These are phyloP conservation scores for Alviniconcha strummeri DNA, from an alignment of 2,888 invertebrate genomes.

Conservation along the genomic window DNA sequence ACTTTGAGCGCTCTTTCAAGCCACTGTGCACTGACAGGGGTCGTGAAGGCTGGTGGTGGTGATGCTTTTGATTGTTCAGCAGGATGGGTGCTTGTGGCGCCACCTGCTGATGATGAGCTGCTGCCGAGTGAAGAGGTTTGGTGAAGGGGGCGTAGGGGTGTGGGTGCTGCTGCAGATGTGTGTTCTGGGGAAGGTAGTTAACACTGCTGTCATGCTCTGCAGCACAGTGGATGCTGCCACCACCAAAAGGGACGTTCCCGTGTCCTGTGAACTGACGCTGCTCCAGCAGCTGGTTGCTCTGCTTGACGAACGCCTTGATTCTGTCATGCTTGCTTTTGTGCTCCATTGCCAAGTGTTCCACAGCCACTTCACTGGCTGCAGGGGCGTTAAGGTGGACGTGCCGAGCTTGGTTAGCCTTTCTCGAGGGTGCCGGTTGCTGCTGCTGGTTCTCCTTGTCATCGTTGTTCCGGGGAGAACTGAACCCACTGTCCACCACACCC, in stretches of 20 bases:
- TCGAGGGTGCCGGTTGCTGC: slow-evolving; percentile 20
- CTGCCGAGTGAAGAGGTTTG: slow-evolving; percentile 14
- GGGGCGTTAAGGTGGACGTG: neutral
- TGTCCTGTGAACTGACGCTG: slow-evolving; percentile 27
- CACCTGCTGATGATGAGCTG: slow-evolving; percentile 18
- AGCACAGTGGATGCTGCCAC: neutral
- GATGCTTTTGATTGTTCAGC: slow-evolving; percentile 52
- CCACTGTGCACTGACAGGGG: slow-evolving; percentile 12
- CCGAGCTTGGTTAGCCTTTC: slow-evolving; percentile 9
- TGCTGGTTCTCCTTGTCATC: slow-evolving; percentile 33
- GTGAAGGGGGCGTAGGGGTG: slow-evolving; percentile 4
- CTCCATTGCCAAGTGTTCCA: neutral
- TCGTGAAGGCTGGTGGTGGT: slow-evolving; percentile 16
- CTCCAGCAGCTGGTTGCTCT: slow-evolving; percentile 47
- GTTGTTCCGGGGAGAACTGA: slow-evolving; percentile 57
- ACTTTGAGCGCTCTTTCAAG: slow-evolving; percentile 33
- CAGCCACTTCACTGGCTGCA: neutral
- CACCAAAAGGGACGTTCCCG: neutral
- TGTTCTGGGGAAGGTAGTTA: neutral
- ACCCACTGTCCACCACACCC: slow-evolving; percentile 62
- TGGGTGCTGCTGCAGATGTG: neutral
- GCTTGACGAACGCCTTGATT: slow-evolving; percentile 33
- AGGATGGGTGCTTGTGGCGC: slow-evolving; percentile 18
- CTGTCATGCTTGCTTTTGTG: slow-evolving; percentile 32
- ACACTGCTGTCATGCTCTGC: neutral